Evolutionary conservation across 2,797 vertebrate species (phyloP).

Genomic region (Decapterus maruadsi): DNA sequence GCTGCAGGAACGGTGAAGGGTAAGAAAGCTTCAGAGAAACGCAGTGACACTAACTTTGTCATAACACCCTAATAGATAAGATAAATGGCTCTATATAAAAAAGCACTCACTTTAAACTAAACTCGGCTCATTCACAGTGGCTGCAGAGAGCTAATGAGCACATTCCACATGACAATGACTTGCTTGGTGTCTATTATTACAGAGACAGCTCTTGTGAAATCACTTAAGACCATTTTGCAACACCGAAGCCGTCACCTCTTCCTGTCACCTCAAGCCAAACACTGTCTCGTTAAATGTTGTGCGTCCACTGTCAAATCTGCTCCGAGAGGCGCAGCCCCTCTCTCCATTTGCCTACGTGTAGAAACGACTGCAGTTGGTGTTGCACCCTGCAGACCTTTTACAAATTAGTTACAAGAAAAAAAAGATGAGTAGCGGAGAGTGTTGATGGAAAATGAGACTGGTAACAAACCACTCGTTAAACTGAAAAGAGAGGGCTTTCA

Average conservation of each 20-base stretch:
- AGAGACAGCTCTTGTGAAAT: neutral
- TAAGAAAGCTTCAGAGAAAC: conserved; percentile 6
- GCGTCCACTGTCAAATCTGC: conserved; percentile 1
- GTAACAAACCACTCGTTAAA: neutral
- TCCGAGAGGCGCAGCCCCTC: conserved; percentile 18
- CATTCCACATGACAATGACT: conserved; percentile 1
- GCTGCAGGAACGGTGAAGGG: neutral
- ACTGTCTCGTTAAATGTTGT: conserved; percentile 11
- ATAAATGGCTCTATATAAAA: neutral
- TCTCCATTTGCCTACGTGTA: neutral
- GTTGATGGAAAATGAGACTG: conserved; percentile 16
- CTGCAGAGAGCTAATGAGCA: conserved; percentile 9
- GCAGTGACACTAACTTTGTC: conserved; percentile 1
- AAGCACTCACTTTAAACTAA: neutral
- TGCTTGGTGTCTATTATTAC: neutral
- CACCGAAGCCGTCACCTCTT: conserved; percentile 3
- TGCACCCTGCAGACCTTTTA: conserved; percentile 24
- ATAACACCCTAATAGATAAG: neutral
- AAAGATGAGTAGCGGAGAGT: conserved; percentile 1
- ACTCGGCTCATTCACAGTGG: neutral
- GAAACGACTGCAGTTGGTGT: conserved; percentile 12
- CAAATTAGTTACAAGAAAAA: conserved; percentile 10
- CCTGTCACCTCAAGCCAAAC: conserved; percentile 12
- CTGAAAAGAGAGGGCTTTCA: neutral
- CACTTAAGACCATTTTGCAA: neutral